Conservation (phyloP, 2,888 invertebrate genomes). For the Cyclophora albipunctata region DNA sequence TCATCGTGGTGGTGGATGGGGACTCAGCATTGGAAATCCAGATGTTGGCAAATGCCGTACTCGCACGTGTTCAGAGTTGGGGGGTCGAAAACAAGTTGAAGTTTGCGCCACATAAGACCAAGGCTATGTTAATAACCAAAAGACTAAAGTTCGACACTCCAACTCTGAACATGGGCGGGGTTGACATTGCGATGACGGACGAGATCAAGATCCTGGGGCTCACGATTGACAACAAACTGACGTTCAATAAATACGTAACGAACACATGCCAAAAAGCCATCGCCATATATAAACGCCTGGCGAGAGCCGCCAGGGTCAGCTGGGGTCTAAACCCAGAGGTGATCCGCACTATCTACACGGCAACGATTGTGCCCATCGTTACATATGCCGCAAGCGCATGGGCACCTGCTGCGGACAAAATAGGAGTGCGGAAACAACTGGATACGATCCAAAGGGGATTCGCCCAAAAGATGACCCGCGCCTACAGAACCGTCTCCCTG, state of each 20-base stretch:
- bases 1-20: conserved; percentile 6
- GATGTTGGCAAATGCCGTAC: not conserved
- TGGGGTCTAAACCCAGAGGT: not conserved
- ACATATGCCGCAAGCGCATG: not conserved
- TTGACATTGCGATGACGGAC: not conserved
- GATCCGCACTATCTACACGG: not conserved
- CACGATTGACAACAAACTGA: no score
- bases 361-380: not conserved
- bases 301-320: no score
- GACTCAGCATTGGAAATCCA: conserved; percentile 2
- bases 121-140: not conserved
- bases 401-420: not conserved
- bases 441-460: not conserved
- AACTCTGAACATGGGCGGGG: conserved; percentile 2
- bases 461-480: conserved; percentile 1
- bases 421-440: not conserved
- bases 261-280: no score
- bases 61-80: not conserved
- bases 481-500: conserved; percentile 1
- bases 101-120: not conserved
- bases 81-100: not conserved
- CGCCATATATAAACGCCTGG: no score
- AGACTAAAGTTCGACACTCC: conserved; percentile 2
- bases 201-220: not conserved
- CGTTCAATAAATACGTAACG: no score